A percentile compares a stretch with the other conserved stretches of the same genome.
phyloP scores from a whole-genome alignment of 2,888 invertebrate genomes.

The Malthinus flaveolus region DNA sequence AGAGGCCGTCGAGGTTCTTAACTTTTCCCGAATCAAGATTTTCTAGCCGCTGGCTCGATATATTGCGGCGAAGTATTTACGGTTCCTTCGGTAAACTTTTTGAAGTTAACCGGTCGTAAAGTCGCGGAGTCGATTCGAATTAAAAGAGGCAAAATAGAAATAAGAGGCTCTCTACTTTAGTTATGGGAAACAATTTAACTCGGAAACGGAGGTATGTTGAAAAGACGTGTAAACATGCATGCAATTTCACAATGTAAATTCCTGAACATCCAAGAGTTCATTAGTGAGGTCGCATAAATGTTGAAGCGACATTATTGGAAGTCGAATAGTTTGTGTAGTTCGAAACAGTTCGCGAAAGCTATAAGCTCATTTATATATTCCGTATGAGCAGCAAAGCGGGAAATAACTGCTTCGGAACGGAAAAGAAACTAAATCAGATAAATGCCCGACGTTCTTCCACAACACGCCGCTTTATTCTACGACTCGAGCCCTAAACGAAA shows the following conservation, averaged over 20 bases:
- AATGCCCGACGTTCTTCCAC: slow-evolving; percentile 13
- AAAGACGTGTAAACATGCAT: slow-evolving; percentile 14
- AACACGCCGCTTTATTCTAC: slow-evolving; percentile 6
- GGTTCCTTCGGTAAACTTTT: slow-evolving; percentile 4
- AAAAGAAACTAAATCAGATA: slow-evolving; percentile 25
- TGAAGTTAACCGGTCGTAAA: neutral
- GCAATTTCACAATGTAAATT: slow-evolving; percentile 24
- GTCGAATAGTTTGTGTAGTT: slow-evolving; percentile 16
- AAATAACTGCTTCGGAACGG: slow-evolving; percentile 25
- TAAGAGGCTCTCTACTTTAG: too few species aligned
- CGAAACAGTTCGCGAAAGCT: slow-evolving; percentile 17
- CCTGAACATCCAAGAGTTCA: slow-evolving; percentile 23
- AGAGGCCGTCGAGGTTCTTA: slow-evolving; percentile 34
- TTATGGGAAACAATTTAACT: too few species aligned
- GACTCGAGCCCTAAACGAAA: slow-evolving; percentile 15
- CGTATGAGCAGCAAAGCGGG: slow-evolving; percentile 29
- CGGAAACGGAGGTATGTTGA: slow-evolving; percentile 12
- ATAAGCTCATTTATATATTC: slow-evolving; percentile 24
- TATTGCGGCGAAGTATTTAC: slow-evolving; percentile 2
- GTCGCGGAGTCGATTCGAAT: neutral
- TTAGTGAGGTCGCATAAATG: slow-evolving; percentile 24
- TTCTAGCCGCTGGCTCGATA: slow-evolving; percentile 15
- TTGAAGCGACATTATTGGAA: slow-evolving; percentile 27
- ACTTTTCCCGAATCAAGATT: slow-evolving; percentile 19
- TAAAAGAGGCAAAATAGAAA: neutral